A percentile compares a stretch with the other conserved stretches of the same genome.
phyloP scores from a whole-genome alignment of 2,113 vertebrate genomes.

The Scytalopus superciliaris region DNA sequence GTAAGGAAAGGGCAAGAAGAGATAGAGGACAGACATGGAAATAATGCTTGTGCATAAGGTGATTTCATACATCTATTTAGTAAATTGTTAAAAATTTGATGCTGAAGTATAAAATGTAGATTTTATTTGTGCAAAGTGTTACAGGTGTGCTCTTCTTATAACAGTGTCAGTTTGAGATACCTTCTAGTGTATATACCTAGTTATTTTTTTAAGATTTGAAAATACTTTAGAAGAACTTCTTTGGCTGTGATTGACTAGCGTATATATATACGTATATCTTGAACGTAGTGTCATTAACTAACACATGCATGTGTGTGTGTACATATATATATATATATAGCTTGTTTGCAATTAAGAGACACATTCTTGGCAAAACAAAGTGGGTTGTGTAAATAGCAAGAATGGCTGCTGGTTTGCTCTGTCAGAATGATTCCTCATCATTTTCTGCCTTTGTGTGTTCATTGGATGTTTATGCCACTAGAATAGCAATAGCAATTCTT shows the following conservation, averaged over 20 bases:
- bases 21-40: not conserved
- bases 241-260: not conserved
- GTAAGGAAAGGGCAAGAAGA: not conserved
- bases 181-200: not conserved
- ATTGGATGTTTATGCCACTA: not conserved
- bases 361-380: not conserved
- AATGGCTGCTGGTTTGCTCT: not conserved
- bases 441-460: not conserved
- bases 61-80: not conserved
- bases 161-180: not conserved
- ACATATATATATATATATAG: not conserved
- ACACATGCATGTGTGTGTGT: not conserved
- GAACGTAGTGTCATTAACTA: not conserved
- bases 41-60: not conserved
- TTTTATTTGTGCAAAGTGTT: not conserved
- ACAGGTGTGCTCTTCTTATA: not conserved
- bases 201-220: not conserved
- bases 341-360: not conserved
- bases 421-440: not conserved
- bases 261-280: not conserved
- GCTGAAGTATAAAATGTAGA: not conserved
- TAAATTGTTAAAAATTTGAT: not conserved
- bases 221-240: not conserved
- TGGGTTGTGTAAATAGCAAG: fast-evolving
- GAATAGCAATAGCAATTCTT: constrained; percentile 4